Evolutionary conservation across 2,797 vertebrate species (phyloP), one percentile per base, ranked within the genome.

Genomic region (Microtus agrestis): DNA sequence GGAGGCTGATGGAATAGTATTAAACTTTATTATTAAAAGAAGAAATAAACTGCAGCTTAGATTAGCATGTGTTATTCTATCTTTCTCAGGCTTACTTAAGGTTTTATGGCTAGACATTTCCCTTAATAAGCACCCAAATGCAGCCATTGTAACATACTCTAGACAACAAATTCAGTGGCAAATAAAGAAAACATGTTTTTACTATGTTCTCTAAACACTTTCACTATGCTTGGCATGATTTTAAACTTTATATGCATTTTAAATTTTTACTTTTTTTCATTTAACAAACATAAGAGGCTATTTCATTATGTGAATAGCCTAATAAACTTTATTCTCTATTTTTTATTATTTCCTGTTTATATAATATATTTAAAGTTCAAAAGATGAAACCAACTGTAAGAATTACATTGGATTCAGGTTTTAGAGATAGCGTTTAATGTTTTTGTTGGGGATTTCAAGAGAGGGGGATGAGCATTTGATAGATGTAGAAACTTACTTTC

Each of bases 291-390:
- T 85, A 10, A 15, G 67, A 34, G 89, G 0, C 4, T 84, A 37
- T 67, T 86, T 93, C 59, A 61, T 92, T 23, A 59, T 71, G 34
- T 46, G 29, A 78, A 91, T 95, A 84, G 7, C 25, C 34, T 93
- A 92, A 90, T 13, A 59, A 56, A 0, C 92, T 94, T 61, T 7
- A 59, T 29, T 31, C 23, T 95, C 86, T 87, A 92, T 74, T 92
- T 91, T 96, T 0, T 12, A 94, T 91, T 67, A 90, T 89, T 93
- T 95, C 96, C 7, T 56, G 76, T 37, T 82, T 93, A 48, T 54
- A 89, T 34, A 94, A 81, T 61, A n/a, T 25, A 95, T 94, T 93
- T 91, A n/a, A 94, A 91, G 88, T 54, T 92, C 76, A 40, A 90
- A 91, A 94, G 89, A 77, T 34, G 12, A 94, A 77, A 37, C 67